Evolutionary conservation across 2,113 vertebrate species (phyloP).

Genomic region (Oryzias javanicus): DNA sequence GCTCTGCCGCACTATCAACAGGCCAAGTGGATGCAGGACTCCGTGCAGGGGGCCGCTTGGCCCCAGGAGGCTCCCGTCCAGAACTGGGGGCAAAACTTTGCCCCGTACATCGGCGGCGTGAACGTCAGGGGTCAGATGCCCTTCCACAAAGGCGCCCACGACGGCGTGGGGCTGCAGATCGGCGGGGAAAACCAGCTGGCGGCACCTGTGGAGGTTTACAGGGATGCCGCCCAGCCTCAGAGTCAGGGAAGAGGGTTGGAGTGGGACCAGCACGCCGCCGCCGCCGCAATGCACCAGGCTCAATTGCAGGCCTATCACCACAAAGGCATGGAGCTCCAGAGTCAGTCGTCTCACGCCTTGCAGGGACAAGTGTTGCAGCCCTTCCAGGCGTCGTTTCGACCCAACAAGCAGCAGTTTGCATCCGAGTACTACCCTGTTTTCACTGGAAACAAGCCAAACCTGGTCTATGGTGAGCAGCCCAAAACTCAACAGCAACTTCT

Average conservation of each 20-base stretch:
- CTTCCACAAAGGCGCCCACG: slow-evolving; percentile 75
- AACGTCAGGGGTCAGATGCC: slow-evolving; percentile 76
- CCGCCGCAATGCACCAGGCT: slow-evolving; percentile 67
- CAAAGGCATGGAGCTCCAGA: slow-evolving; percentile 65
- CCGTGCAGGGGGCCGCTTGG: slow-evolving; percentile 78
- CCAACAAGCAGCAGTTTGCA: slow-evolving; percentile 83
- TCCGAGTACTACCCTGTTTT: slow-evolving; percentile 84
- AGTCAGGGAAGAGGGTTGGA: slow-evolving; percentile 65
- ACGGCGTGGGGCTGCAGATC: slow-evolving; percentile 70
- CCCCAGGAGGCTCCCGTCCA: slow-evolving; percentile 75
- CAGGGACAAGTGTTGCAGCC: slow-evolving; percentile 84
- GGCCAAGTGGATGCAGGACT: slow-evolving; percentile 80
- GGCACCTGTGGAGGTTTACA: slow-evolving; percentile 79
- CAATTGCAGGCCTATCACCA: slow-evolving; percentile 79
- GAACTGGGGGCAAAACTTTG: slow-evolving; percentile 82
- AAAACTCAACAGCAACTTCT: slow-evolving; percentile 73
- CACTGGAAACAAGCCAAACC: slow-evolving; percentile 72
- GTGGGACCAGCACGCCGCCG: slow-evolving; percentile 79
- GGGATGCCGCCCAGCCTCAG: slow-evolving; percentile 74
- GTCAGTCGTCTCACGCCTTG: slow-evolving; percentile 59
- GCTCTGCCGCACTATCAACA: slow-evolving; percentile 83
- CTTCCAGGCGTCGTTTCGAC: slow-evolving; percentile 90
- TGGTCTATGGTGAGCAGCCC: slow-evolving; percentile 67
- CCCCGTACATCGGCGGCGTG: slow-evolving; percentile 78
- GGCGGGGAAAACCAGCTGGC: slow-evolving; percentile 79